Evolutionary conservation across 2,797 vertebrate genomes (phyloP).

Genomic region (Periophthalmus magnuspinnatus): DNA sequence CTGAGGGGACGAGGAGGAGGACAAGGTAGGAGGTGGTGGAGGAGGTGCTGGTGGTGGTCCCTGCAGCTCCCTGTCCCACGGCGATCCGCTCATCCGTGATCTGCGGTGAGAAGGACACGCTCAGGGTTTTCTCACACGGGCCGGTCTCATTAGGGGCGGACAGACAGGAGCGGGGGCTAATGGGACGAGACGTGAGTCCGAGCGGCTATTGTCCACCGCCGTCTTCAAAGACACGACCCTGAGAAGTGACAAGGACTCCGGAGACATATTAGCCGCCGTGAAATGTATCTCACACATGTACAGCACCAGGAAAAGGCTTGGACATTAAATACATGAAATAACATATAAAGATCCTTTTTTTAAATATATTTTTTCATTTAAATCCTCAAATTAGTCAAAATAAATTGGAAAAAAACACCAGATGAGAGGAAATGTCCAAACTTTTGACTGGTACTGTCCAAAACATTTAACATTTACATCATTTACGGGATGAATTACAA

Average conservation of each 20-base stretch:
- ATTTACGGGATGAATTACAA: neutral
- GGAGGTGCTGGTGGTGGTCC: too few relatives aligned
- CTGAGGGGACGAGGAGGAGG: slow-evolving; percentile 19
- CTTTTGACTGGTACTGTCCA: too few relatives aligned
- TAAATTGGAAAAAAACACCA: too few relatives aligned
- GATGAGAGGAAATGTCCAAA: too few relatives aligned
- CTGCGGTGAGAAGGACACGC: slow-evolving; percentile 64
- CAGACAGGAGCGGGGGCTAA: slow-evolving; percentile 34
- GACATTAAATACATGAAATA: too few relatives aligned
- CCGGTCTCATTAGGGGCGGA: slow-evolving; percentile 43
- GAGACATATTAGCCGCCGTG: neutral
- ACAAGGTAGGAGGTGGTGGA: too few relatives aligned
- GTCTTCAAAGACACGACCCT: neutral
- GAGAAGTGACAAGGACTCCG: neutral
- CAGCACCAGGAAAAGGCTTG: too few relatives aligned
- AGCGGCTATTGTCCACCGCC: slow-evolving; percentile 16
- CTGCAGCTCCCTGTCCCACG: slow-evolving; percentile 24
- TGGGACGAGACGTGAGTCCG: slow-evolving; percentile 28
- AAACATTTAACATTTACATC: too few relatives aligned
- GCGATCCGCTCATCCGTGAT: slow-evolving; percentile 57
- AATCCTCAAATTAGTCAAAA: too few relatives aligned
- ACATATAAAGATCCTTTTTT: too few relatives aligned
- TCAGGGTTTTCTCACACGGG: slow-evolving; percentile 72
- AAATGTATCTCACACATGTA: too few relatives aligned
- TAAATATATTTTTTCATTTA: too few relatives aligned